phyloP scores from a whole-genome alignment of 2,797 vertebrate species.

The Monodelphis domestica region DNA sequence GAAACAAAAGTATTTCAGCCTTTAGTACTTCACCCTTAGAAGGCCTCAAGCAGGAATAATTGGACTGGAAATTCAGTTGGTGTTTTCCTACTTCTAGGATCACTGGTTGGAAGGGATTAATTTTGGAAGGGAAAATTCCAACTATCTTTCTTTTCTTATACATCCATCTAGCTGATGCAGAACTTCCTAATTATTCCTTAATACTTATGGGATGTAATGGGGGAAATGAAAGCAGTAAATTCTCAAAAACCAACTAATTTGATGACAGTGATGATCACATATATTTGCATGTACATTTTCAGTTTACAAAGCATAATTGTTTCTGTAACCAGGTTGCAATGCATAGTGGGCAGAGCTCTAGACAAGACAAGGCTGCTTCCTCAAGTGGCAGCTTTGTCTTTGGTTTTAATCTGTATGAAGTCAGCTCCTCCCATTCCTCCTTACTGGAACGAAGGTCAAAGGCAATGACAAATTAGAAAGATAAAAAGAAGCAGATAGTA shows the following conservation, averaged over 20 bases:
- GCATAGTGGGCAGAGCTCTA: neutral
- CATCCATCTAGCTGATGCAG: neutral
- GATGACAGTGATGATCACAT: neutral
- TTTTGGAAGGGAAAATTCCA: neutral
- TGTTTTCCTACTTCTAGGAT: neutral
- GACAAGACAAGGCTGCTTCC: too few species aligned
- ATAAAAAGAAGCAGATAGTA: neutral
- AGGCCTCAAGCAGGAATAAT: neutral
- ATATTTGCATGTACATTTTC: neutral
- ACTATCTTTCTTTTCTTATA: neutral
- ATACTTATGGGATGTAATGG: neutral
- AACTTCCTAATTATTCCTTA: neutral
- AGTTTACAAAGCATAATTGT: neutral
- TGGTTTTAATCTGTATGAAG: neutral
- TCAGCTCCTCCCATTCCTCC: neutral
- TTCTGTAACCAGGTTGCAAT: neutral
- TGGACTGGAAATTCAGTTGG: neutral
- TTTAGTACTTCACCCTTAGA: neutral
- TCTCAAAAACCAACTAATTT: neutral
- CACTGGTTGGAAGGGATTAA: neutral
- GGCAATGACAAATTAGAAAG: neutral
- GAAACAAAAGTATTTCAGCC: neutral
- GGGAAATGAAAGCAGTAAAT: neutral
- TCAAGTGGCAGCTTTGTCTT: neutral
- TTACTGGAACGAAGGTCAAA: neutral